phyloP scores from a whole-genome alignment of 2,888 invertebrate genomes.

The Caenorhabditis sp. region DNA sequence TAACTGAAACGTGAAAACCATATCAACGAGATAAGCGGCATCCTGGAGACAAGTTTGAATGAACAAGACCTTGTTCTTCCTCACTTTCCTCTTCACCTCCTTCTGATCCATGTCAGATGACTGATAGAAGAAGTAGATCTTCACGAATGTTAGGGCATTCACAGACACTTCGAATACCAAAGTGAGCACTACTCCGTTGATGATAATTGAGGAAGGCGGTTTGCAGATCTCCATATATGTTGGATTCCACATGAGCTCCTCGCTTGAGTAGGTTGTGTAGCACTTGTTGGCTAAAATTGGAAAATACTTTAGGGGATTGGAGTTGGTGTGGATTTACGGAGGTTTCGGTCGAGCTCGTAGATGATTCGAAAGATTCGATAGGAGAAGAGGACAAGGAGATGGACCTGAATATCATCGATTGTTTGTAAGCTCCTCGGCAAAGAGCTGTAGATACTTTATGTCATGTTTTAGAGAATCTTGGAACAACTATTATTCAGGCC shows the following conservation, averaged over 20 bases:
- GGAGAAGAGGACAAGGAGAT: neutral
- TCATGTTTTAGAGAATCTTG: neutral
- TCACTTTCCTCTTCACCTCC: neutral
- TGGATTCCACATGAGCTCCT: neutral
- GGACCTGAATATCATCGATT: constrained; percentile 14
- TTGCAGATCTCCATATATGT: neutral
- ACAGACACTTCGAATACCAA: neutral
- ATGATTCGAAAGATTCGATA: constrained; percentile 1
- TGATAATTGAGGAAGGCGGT: neutral
- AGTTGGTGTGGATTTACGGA: constrained; percentile 12
- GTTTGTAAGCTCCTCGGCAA: too few species aligned
- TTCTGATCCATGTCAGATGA: neutral
- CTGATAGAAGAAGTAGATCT: constrained; percentile 13
- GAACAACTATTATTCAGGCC: too few species aligned
- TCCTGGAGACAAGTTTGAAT: neutral
- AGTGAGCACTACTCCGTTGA: neutral
- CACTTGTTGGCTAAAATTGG: neutral
- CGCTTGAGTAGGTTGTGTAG: neutral
- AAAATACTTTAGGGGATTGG: neutral
- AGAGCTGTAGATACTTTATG: too few species aligned
- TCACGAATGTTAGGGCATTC: neutral
- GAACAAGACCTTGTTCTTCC: neutral
- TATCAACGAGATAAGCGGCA: neutral
- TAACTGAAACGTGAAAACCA: neutral
- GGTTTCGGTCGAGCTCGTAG: neutral